Conservation (phyloP, 92 coral and sea anemone genomes). For the Pocillopora grandis region DNA sequence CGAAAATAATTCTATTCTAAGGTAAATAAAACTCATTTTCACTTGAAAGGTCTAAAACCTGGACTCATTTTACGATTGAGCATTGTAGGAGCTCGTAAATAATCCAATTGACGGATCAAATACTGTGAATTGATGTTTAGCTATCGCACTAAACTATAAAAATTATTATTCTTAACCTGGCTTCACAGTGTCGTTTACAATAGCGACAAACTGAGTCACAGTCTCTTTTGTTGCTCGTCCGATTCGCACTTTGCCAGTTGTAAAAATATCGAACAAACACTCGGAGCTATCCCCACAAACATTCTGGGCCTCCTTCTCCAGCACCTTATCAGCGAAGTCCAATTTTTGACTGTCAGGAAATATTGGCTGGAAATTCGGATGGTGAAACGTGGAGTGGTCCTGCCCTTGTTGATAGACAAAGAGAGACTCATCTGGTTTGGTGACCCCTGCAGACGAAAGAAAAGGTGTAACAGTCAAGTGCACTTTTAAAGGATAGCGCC, state of each 20-base stretch:
- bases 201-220: conserved; percentile 40
- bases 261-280: conserved; percentile 75
- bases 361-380: conserved; percentile 63
- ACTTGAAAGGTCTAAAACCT: too few species aligned
- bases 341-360: conserved; percentile 50
- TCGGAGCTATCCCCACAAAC: conserved; percentile 62
- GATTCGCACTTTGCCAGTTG: conserved; percentile 68
- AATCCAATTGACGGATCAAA: too few species aligned
- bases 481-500: neutral
- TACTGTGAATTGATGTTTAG: too few species aligned
- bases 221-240: conserved; percentile 66
- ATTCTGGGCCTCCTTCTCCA: conserved; percentile 57
- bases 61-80: too few species aligned
- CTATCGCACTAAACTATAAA: neutral
- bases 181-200: conserved; percentile 59
- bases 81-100: too few species aligned
- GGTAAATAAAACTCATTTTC: too few species aligned
- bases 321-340: conserved; percentile 36
- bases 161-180: conserved; percentile 35
- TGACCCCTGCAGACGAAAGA: conserved; percentile 53
- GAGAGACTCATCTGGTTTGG: conserved; percentile 45
- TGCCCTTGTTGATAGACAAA: conserved; percentile 60
- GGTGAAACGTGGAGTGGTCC: conserved; percentile 39
- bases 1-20: too few species aligned
- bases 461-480: neutral